phyloP scores from a whole-genome alignment of 1,140 invertebrate genomes.

The Vanessa atalanta region DNA sequence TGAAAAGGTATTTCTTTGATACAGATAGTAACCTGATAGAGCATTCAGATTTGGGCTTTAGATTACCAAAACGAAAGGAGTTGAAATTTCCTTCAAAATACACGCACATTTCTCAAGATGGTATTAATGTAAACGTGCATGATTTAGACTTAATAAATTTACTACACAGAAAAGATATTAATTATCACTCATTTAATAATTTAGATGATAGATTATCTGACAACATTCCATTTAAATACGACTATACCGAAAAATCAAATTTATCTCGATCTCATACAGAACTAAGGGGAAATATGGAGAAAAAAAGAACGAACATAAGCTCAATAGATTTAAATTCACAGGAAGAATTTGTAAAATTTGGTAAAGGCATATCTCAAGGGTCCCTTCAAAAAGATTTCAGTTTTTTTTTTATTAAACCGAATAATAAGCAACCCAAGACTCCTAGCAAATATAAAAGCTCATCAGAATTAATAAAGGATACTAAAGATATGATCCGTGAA shows the following conservation, averaged over 20 bases:
- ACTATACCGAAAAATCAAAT: neutral
- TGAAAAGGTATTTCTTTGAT: neutral
- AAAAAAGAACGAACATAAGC: neutral
- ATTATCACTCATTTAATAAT: neutral
- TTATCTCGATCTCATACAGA: neutral
- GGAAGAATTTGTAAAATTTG: neutral
- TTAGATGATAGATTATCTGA: neutral
- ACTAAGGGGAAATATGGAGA: neutral
- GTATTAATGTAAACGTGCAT: neutral
- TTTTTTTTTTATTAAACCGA: conserved; percentile 52
- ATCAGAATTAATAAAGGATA: conserved; percentile 57
- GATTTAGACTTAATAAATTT: neutral
- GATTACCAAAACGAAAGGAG: neutral
- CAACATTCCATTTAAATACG: neutral
- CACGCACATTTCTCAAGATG: neutral
- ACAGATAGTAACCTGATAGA: neutral
- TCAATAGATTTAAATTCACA: neutral
- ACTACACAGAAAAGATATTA: neutral
- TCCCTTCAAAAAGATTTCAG: conserved; percentile 40
- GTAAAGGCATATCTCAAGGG: neutral
- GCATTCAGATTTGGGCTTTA: neutral
- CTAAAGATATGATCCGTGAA: conserved; percentile 46
- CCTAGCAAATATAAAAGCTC: conserved; percentile 45
- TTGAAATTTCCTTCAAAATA: neutral
- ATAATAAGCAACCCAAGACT: conserved; percentile 26